A percentile compares a stretch with the other conserved stretches of the same genome.
phyloP scores from a whole-genome alignment of 1,140 invertebrate genomes.

The Pogonomyrmex barbatus region DNA sequence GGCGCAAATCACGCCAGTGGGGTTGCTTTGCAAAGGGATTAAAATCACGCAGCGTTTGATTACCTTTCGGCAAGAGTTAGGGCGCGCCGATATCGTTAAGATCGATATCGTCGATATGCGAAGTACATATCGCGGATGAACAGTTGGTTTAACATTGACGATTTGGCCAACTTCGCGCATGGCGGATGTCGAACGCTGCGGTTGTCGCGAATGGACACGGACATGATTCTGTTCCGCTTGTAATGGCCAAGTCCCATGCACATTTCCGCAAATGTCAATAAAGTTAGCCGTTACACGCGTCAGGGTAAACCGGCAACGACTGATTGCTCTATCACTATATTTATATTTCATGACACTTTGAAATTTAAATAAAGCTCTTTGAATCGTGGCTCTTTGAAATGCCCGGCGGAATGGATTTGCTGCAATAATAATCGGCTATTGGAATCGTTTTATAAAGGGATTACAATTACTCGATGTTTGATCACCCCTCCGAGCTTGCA shows the following conservation, averaged over 20 bases:
- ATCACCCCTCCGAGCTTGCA: constrained; percentile 77
- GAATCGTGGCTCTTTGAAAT: constrained; percentile 43
- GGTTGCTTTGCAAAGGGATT: constrained; percentile 79
- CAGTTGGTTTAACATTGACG: constrained; percentile 44
- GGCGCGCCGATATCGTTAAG: constrained; percentile 20
- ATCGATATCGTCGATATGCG: constrained; percentile 42
- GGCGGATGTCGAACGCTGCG: constrained; percentile 36
- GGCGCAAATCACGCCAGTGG: constrained; percentile 11
- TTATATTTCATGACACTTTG: constrained; percentile 61
- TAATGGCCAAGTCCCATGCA: constrained; percentile 23
- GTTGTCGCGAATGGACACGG: constrained; percentile 46
- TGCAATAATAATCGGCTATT: constrained; percentile 67
- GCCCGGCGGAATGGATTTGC: constrained; percentile 1
- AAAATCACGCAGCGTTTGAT: constrained; percentile 80
- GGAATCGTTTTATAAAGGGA: constrained; percentile 81
- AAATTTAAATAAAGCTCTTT: constrained; percentile 64
- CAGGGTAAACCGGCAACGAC: not conserved
- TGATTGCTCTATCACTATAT: constrained; percentile 52
- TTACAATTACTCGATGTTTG: constrained; percentile 84
- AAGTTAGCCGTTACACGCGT: constrained; percentile 8
- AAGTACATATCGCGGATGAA: constrained; percentile 10
- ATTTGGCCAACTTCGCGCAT: not conserved
- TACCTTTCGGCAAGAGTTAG: constrained; percentile 58
- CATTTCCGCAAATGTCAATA: constrained; percentile 52
- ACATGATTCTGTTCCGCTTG: constrained; percentile 49